These are phyloP conservation scores for Halichoerus grypus DNA, from an alignment of 2,113 vertebrate species.

Conservation along the genomic window DNA sequence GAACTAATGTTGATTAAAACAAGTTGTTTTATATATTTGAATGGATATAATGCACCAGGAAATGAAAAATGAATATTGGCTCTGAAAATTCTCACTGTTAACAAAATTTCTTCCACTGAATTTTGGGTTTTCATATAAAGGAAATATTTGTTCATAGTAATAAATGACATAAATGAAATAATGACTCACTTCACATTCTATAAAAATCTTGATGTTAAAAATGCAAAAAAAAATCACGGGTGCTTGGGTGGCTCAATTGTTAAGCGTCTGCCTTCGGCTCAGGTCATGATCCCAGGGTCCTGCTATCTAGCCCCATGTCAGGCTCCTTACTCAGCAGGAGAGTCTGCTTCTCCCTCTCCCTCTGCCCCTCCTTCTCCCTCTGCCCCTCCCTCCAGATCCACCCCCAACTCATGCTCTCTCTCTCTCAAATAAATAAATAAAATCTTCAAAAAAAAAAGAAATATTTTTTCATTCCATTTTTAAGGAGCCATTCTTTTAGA, in stretches of 20 bases:
- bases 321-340: neutral
- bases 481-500: neutral
- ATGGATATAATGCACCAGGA: neutral
- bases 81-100: neutral
- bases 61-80: slow-evolving; percentile 2
- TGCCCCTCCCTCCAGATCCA: too few species aligned
- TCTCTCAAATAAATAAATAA: too few species aligned
- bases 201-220: neutral
- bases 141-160: neutral
- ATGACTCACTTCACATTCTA: neutral
- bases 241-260: neutral
- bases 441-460: neutral
- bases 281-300: neutral
- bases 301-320: neutral
- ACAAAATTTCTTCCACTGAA: neutral
- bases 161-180: neutral
- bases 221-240: neutral
- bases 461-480: neutral
- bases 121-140: neutral
- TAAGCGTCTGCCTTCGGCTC: neutral
- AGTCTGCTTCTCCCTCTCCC: too few species aligned
- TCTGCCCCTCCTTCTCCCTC: too few species aligned
- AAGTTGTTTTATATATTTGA: neutral
- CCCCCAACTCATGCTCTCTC: too few species aligned
- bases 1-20: neutral